Base-by-base conservation (phyloP, 1,140 invertebrate species). In the Aphidius gifuensis region DNA sequence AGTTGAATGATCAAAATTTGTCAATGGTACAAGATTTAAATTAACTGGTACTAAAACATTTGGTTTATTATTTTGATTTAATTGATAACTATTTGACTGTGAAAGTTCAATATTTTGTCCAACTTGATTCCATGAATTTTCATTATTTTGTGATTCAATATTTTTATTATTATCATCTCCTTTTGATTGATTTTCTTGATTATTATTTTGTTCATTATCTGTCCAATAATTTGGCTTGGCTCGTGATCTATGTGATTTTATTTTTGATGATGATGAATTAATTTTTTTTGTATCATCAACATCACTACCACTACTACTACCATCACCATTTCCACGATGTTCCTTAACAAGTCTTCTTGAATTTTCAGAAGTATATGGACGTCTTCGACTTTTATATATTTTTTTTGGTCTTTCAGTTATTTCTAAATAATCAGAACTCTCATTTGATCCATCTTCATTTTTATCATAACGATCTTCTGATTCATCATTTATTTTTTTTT, bases 1-100 rank as follows among this genome's bases (percentile, higher is more conserved):
- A 2, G 76, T 78, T 0, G 75, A 70, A 38, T 80, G 80, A 62
- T 81, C 75, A 16, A 80, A 80, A 60, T 74, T 76, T 0, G 68
- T 65, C 0, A 80, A n/a, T 0, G 75, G 77, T 5, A 81, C 64
- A 6, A 81, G 11, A 50, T 81, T 79, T 0, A 80, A 54, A 11
- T 77, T 77, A 0, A 80, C 68, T 5, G 78, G 69, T 0, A 77
- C 67, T 2, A 78, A 44, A 9, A 76, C 62, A 11, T 80, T 80
- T 3, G 78, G 74, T 39, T 79, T 81, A 38, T 79, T 75, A 8
- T 74, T 58, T 39, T 78, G 79, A 57, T 74, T 68, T 2, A 76
- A 61, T 45, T 79, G 72, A 16, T 69, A 70, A 0, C 69, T 72
- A 32, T 70, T 78, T 0, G 70, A 72, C 9, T 75, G 76, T 3